phyloP scores from a whole-genome alignment of 2,888 invertebrate species.

The Hypsopygia costalis region DNA sequence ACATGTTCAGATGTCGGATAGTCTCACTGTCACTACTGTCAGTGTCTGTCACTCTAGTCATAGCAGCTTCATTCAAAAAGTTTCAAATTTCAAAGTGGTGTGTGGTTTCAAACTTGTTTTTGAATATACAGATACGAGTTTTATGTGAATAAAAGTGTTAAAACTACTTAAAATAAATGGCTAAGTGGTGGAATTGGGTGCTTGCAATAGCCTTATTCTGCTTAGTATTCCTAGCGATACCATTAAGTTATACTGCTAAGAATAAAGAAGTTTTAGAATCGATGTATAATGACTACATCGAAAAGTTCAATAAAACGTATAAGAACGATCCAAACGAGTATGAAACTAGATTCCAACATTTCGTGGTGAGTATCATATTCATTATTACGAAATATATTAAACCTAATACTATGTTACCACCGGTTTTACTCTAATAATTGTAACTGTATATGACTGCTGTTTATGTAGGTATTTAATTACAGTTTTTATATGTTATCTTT shows the following conservation, averaged over 20 bases:
- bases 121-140: too few species aligned
- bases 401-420: background rate
- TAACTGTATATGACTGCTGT: too few species aligned
- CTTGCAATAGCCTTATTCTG: conserved; percentile 47
- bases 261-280: conserved; percentile 42
- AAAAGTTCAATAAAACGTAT: conserved; percentile 79
- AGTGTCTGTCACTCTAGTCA: too few species aligned
- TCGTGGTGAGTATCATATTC: conserved; percentile 62
- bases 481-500: too few species aligned
- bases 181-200: conserved; percentile 69
- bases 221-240: conserved; percentile 60
- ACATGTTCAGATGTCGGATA: too few species aligned
- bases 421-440: too few species aligned
- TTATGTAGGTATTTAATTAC: too few species aligned
- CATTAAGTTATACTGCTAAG: conserved; percentile 38
- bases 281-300: conserved; percentile 71
- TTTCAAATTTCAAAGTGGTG: too few species aligned
- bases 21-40: too few species aligned
- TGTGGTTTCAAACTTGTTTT: too few species aligned
- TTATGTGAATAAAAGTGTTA: too few species aligned
- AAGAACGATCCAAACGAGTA: conserved; percentile 66
- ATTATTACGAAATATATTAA: background rate
- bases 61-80: too few species aligned
- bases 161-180: conserved; percentile 50
- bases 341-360: conserved; percentile 67